Evolutionary conservation across 92 coral and sea anemone species (phyloP).

Genomic region (Phenganax marumi): DNA sequence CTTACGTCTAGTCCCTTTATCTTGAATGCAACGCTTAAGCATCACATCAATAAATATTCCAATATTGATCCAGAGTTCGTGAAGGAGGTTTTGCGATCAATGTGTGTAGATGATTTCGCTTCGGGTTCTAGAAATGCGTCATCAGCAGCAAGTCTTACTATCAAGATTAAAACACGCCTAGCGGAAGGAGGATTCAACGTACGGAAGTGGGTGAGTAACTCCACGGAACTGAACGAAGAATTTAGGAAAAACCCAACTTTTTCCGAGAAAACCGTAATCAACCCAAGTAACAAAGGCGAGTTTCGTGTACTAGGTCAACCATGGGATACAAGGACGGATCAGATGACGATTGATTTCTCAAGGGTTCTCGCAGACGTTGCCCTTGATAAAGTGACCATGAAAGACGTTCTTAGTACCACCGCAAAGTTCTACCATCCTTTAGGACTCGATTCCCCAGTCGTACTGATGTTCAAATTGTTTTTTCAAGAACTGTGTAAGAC

Average conservation of each 20-base stretch:
- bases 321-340: conserved; percentile 29
- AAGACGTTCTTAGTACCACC: conserved; percentile 31
- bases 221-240: conserved; percentile 10
- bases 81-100: conserved; percentile 32
- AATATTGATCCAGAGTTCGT: conserved; percentile 17
- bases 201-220: conserved; percentile 23
- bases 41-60: conserved; percentile 1
- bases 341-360: conserved; percentile 19
- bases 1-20: conserved; percentile 30
- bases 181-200: conserved; percentile 22
- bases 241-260: not conserved
- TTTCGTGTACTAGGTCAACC: conserved; percentile 35
- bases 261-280: not conserved
- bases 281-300: not conserved
- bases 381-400: conserved; percentile 32
- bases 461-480: conserved; percentile 34
- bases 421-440: conserved; percentile 47
- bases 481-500: conserved; percentile 47
- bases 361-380: not conserved
- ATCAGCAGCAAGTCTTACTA: not conserved
- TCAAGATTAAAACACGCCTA: not conserved
- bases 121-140: not conserved
- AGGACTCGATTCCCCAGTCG: conserved; percentile 41
- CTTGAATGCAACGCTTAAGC: conserved; percentile 14
- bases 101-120: conserved; percentile 16